phyloP scores from a whole-genome alignment of 92 coral and sea anemone species.

The Epizoanthus scotinus region DNA sequence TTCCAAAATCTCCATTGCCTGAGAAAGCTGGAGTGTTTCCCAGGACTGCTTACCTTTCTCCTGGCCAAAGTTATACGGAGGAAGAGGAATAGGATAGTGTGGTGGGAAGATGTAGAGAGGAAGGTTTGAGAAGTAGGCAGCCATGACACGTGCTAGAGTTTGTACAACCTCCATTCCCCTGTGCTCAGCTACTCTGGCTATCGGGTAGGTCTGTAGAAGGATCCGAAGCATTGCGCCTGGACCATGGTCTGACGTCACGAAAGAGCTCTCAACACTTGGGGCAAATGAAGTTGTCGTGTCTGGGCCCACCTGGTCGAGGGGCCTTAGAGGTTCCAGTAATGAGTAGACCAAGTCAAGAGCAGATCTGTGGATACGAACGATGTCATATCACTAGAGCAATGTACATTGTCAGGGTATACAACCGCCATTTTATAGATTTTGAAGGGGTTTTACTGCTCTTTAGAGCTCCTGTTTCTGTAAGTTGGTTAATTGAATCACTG shows the following conservation, averaged over 20 bases:
- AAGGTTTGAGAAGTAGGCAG: conserved; percentile 91
- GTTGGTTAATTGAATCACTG: no score
- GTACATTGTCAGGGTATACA: no score
- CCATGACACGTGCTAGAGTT: conserved; percentile 86
- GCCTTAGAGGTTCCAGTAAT: conserved; percentile 64
- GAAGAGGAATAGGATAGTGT: conserved; percentile 64
- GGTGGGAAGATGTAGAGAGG: conserved; percentile 81
- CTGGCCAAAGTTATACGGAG: conserved; percentile 59
- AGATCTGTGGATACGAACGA: conserved; percentile 44
- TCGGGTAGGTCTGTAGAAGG: conserved; percentile 74
- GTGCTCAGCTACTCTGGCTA: conserved; percentile 77
- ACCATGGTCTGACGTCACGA: conserved; percentile 49
- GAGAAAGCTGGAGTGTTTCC: conserved; percentile 46
- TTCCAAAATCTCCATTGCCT: conserved; percentile 51
- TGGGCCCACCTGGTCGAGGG: conserved; percentile 52
- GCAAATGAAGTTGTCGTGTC: conserved; percentile 58
- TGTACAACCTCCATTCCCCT: conserved; percentile 83
- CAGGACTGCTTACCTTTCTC: conserved; percentile 29
- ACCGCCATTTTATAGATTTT: no score
- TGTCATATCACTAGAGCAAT: neutral
- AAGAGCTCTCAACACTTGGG: conserved; percentile 49
- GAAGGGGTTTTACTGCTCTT: no score
- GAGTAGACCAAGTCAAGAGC: conserved; percentile 89
- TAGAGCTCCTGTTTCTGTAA: no score
- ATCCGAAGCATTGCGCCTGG: conserved; percentile 58